phyloP scores from a whole-genome alignment of 2,888 invertebrate species.

The Cephalotes varians region DNA sequence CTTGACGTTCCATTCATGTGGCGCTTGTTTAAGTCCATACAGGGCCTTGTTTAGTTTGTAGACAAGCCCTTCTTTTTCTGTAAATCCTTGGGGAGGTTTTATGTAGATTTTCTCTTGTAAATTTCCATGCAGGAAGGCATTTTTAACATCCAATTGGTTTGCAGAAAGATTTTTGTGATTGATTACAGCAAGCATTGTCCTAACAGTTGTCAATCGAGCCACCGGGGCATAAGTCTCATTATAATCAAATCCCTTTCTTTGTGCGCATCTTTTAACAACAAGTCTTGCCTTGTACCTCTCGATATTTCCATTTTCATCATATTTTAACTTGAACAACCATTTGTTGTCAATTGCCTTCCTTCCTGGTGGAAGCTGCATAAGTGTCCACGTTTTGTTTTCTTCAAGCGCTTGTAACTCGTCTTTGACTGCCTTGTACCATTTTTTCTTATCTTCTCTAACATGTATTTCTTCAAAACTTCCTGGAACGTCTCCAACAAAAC shows the following conservation, averaged over 20 bases:
- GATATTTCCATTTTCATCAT: neutral
- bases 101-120: neutral
- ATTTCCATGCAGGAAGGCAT: conserved; percentile 24
- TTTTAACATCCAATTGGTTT: conserved; percentile 13
- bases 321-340: conserved; percentile 71
- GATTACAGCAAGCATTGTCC: neutral
- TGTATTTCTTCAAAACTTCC: neutral
- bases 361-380: neutral
- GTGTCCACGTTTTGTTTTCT: conserved; percentile 2
- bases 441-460: neutral
- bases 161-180: neutral
- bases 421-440: conserved; percentile 6
- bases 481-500: conserved; percentile 9
- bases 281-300: neutral
- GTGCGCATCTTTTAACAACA: neutral
- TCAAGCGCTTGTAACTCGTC: neutral
- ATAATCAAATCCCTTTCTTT: neutral
- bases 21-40: too few species aligned
- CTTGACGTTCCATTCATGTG: too few species aligned
- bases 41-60: too few species aligned
- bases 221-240: neutral
- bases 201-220: neutral
- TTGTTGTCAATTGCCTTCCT: conserved; percentile 65
- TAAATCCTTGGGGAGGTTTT: too few species aligned
- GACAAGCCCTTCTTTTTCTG: too few species aligned